Conservation (phyloP, 2,888 invertebrate species). For the Archips xylosteana region DNA sequence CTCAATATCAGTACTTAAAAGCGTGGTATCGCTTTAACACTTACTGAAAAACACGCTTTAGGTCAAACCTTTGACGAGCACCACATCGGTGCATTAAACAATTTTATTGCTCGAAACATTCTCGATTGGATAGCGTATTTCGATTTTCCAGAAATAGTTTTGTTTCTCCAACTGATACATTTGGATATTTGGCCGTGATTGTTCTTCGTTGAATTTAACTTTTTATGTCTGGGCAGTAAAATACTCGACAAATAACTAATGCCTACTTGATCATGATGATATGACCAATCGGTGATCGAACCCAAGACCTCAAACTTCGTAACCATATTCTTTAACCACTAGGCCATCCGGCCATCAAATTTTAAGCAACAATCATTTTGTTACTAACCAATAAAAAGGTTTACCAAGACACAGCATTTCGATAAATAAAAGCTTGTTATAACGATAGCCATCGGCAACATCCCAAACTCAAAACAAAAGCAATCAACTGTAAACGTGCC, state of each 20-base stretch:
- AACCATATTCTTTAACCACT: no score
- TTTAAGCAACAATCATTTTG: no score
- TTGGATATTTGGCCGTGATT: constrained; percentile 44
- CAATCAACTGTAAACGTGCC: constrained; percentile 59
- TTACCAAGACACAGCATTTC: neutral
- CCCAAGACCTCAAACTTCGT: no score
- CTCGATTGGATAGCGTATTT: constrained; percentile 62
- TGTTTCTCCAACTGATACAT: constrained; percentile 30
- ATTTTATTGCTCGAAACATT: constrained; percentile 76
- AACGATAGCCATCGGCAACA: constrained; percentile 32
- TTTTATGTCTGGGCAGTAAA: constrained; percentile 5
- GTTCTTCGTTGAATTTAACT: constrained; percentile 34
- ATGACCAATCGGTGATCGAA: no score
- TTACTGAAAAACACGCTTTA: constrained; percentile 47
- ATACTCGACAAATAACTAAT: constrained; percentile 18
- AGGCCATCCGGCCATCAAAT: no score
- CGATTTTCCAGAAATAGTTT: constrained; percentile 46
- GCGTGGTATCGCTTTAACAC: neutral
- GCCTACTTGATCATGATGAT: no score
- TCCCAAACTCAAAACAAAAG: constrained; percentile 56
- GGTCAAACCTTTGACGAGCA: constrained; percentile 68
- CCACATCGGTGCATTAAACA: constrained; percentile 76
- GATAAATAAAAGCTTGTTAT: constrained; percentile 24
- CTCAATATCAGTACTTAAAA: neutral
- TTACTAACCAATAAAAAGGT: neutral